Conservation (phyloP, 2,888 invertebrate genomes). For the Laspeyria flexula region DNA sequence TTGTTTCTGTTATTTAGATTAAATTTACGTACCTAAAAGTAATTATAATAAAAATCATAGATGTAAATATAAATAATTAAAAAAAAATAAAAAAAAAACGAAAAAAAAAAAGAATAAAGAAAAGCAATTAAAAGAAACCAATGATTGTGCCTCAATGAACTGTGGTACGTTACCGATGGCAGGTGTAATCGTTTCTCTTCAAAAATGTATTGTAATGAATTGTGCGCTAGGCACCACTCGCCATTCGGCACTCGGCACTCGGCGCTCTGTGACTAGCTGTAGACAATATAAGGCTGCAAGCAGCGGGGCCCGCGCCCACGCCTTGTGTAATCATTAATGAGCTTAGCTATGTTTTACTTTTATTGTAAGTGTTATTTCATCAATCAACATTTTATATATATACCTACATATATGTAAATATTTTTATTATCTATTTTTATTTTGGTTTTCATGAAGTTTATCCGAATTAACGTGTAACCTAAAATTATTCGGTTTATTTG, state of each 20-base stretch:
- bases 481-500: constrained; percentile 57
- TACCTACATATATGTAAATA: constrained; percentile 77
- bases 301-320: constrained; percentile 71
- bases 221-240: constrained; percentile 71
- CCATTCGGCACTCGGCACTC: no score
- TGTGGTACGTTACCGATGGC: constrained; percentile 86
- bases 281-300: constrained; percentile 76
- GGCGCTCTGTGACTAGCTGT: constrained; percentile 60
- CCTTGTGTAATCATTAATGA: constrained; percentile 84
- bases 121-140: constrained; percentile 85
- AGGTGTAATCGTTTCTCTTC: constrained; percentile 79
- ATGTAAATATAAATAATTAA: constrained; percentile 66
- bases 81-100: constrained; percentile 61
- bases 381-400: constrained; percentile 84
- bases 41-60: constrained; percentile 84
- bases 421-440: constrained; percentile 81
- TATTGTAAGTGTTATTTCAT: constrained; percentile 85
- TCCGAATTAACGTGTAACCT: constrained; percentile 70
- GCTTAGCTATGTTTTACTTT: constrained; percentile 86
- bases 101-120: constrained; percentile 62
- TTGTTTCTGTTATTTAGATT: constrained; percentile 86
- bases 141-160: constrained; percentile 86
- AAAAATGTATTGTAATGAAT: constrained; percentile 72
- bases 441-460: constrained; percentile 80
- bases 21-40: constrained; percentile 86